Evolutionary conservation across 2,888 invertebrate species (phyloP).

Genomic region (Pemphredon lugubris): DNA sequence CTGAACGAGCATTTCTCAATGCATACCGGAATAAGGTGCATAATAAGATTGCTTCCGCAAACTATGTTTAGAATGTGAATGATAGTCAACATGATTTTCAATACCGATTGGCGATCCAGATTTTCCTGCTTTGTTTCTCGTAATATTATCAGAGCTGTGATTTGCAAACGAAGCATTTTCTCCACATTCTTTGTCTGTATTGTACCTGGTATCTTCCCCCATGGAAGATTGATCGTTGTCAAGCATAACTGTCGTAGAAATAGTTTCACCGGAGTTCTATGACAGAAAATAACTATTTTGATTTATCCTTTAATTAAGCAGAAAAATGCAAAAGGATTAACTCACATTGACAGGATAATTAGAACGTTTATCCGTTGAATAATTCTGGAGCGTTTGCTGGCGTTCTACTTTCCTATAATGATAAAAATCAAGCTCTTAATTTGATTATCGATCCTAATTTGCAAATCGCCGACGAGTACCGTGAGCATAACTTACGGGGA

Average conservation of each 20-base stretch:
- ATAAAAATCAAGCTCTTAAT: neutral
- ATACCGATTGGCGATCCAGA: slow-evolving; percentile 11
- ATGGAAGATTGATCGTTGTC: slow-evolving; percentile 24
- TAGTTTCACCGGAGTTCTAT: slow-evolving; percentile 32
- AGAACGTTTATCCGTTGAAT: slow-evolving; percentile 43
- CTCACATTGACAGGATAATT: slow-evolving; percentile 43
- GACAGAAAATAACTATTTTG: neutral
- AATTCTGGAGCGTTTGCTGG: slow-evolving; percentile 45
- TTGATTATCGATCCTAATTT: too few relatives aligned
- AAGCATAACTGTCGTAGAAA: neutral
- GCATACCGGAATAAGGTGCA: slow-evolving; percentile 35
- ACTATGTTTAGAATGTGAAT: slow-evolving; percentile 32
- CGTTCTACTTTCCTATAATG: slow-evolving; percentile 52
- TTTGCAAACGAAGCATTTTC: slow-evolving; percentile 25
- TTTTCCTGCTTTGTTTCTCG: slow-evolving; percentile 18
- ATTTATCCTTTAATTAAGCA: neutral
- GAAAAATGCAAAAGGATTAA: slow-evolving; percentile 8
- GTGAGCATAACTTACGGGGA: slow-evolving; percentile 45
- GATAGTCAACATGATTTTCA: slow-evolving; percentile 26
- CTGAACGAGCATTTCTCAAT: neutral
- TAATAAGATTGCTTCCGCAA: slow-evolving; percentile 30
- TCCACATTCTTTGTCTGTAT: slow-evolving; percentile 27
- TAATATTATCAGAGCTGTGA: slow-evolving; percentile 13
- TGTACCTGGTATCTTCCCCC: slow-evolving; percentile 8
- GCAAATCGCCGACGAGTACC: too few relatives aligned